Evolutionary conservation across 2,113 vertebrate genomes (phyloP), one percentile per base, ranked within the genome.

Genomic region (Engystomops pustulosus): DNA sequence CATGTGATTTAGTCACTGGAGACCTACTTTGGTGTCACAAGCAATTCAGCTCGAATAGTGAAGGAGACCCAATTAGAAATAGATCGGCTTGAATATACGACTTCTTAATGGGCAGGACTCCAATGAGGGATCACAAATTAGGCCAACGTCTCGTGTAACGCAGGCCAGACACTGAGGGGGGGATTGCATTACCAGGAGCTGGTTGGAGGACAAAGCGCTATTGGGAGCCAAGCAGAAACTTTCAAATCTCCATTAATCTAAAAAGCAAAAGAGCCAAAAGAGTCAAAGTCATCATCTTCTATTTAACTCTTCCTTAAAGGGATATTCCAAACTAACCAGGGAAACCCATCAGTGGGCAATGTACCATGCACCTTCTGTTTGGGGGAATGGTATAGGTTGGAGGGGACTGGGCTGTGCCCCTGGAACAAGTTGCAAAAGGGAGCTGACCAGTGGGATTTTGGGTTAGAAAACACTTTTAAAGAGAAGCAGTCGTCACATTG

Each of bases 121-220:
- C 68, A 70, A 70, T 18, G 34, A 70, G 36, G 36, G 23, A 70
- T 44, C 18, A n/a, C 36, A 70, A 44, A 69, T 69, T 38, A 69
- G 67, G 67, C 67, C 34, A 18, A 69, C 27, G 30, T 65, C 60
- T 65, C 15, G 7, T 7, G 60, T 65, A 34, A 65, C 67, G 6
- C 9, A 41, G 68, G 68, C 68, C 68, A 23, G 68, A 70, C 6
- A 44, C n/a, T 0, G 62, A 67, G 62, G 32, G 62, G 62, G 32
- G 62, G 62, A 36, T 20, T 36, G 18, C 62, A 20, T 36, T 18
- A 36, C 18, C 30, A 30, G 58, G 6, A 60, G 23, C 23, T 3
- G 55, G 10, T 6, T 17, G 58, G 58, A 36, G 62, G 32, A 67
- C 32, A 4, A 0, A 10, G 5, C 32, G 15, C 17, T 10, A 32